These are phyloP conservation scores for Danio albolineatus DNA, from an alignment of 2,797 vertebrate genomes.

Conservation along the genomic window DNA sequence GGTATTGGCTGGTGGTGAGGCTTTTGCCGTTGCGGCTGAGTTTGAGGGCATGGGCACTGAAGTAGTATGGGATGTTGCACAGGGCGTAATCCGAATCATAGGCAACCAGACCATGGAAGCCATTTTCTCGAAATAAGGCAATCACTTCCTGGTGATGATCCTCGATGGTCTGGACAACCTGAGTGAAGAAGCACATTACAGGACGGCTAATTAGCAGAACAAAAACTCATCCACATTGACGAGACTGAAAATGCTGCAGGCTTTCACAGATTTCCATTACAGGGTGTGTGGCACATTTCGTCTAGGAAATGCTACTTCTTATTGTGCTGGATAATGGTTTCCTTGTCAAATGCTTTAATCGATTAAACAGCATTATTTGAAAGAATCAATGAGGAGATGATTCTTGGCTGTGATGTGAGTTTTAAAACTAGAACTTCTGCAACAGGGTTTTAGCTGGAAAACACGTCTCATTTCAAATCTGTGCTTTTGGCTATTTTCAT, in stretches of 20 bases:
- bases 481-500: too few relatives aligned
- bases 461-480: too few relatives aligned
- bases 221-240: neutral
- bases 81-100: conserved; percentile 96
- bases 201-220: neutral
- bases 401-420: neutral
- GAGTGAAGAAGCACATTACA: conserved; percentile 35
- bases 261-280: neutral
- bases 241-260: neutral
- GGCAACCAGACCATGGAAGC: conserved; percentile 93
- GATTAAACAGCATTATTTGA: neutral
- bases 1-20: conserved; percentile 96
- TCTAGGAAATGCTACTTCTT: conserved; percentile 12
- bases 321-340: neutral
- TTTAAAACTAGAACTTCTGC: neutral
- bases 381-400: conserved; percentile 6
- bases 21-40: conserved; percentile 97
- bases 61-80: conserved; percentile 95
- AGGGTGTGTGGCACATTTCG: neutral
- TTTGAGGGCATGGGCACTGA: conserved; percentile 95
- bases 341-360: neutral
- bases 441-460: neutral
- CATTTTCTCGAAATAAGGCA: conserved; percentile 90
- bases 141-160: conserved; percentile 98
- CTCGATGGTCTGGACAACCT: conserved; percentile 96